These are phyloP conservation scores for Heteropelma amictum DNA, from an alignment of 2,888 invertebrate species.

Conservation along the genomic window DNA sequence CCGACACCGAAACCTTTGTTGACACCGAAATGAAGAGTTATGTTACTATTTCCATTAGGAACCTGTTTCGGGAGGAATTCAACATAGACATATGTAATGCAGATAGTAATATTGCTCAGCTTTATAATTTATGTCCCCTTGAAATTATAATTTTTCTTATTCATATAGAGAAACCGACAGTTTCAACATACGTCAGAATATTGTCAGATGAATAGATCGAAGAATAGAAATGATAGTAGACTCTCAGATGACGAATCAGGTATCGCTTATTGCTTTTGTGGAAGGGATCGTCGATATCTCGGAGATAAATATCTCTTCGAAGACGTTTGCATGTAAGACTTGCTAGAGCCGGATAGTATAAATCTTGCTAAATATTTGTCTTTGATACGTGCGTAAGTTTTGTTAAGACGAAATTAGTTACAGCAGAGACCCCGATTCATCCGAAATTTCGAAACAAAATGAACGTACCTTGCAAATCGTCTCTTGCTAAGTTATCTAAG, in stretches of 20 bases:
- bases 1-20: no score
- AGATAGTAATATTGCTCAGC: no score
- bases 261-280: background rate
- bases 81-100: no score
- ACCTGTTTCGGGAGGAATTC: no score
- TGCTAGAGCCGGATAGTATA: conserved; percentile 7
- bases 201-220: no score
- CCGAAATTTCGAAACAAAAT: conserved; percentile 25
- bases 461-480: conserved; percentile 62
- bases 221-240: background rate
- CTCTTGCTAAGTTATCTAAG: conserved; percentile 60
- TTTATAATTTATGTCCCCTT: no score
- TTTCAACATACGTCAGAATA: no score
- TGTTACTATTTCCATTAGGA: no score
- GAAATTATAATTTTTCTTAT: no score
- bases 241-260: no score
- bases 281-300: conserved; percentile 50
- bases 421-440: background rate
- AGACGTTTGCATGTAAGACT: conserved; percentile 49
- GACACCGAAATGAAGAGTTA: no score
- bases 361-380: background rate
- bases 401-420: background rate
- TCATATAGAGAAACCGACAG: no score
- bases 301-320: conserved; percentile 65
- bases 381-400: background rate